Evolutionary conservation across 2,888 invertebrate species (phyloP).

Genomic region (Cephus spinipes): DNA sequence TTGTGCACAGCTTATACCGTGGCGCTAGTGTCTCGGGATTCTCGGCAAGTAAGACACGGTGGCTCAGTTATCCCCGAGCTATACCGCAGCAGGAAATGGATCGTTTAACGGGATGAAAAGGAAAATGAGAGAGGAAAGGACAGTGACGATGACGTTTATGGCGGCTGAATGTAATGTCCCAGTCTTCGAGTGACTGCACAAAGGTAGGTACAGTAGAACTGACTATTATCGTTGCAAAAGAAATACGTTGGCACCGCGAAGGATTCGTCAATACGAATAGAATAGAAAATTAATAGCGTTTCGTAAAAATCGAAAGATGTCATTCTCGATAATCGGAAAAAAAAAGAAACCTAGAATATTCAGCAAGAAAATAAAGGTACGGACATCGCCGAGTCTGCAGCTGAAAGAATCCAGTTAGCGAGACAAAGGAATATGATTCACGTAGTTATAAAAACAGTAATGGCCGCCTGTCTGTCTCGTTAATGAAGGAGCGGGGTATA

Average conservation of each 20-base stretch:
- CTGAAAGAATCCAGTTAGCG: not conserved
- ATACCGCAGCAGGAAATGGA: not conserved
- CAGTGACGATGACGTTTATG: not conserved
- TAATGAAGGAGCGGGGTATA: not conserved
- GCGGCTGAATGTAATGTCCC: not conserved
- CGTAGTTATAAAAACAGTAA: not conserved
- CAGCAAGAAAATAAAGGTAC: not conserved
- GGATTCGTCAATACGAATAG: not conserved
- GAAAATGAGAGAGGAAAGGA: not conserved
- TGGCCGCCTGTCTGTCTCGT: not conserved
- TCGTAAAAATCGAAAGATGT: not conserved
- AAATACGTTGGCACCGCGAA: not conserved
- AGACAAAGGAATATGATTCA: not conserved
- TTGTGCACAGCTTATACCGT: not conserved
- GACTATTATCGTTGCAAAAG: not conserved
- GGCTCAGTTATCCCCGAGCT: not conserved
- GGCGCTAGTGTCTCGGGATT: not conserved
- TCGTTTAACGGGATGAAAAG: not conserved
- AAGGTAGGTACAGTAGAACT: not conserved
- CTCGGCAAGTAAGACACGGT: not conserved
- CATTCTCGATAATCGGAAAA: not conserved
- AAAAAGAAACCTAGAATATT: not conserved
- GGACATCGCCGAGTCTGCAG: not conserved
- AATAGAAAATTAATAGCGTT: not conserved
- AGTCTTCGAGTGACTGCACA: not conserved